Evolutionary conservation across 2,797 vertebrate genomes (phyloP).

Genomic region (Podargus strigoides): DNA sequence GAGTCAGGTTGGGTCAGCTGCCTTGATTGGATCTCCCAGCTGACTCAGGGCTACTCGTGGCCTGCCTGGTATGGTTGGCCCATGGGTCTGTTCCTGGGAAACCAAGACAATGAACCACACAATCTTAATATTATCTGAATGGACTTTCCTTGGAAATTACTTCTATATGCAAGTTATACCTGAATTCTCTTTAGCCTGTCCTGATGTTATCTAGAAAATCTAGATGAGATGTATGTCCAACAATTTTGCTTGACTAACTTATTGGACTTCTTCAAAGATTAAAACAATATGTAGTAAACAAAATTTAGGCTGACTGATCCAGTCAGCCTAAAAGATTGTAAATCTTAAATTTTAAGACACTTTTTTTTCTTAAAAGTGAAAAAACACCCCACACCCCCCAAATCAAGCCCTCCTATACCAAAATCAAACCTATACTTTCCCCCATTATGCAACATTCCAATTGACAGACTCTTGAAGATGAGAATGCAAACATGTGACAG

Average conservation of each 20-base stretch:
- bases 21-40: too few species aligned
- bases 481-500: neutral
- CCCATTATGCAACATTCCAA: neutral
- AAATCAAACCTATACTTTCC: neutral
- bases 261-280: neutral
- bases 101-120: too few species aligned
- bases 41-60: too few species aligned
- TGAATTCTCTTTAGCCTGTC: neutral
- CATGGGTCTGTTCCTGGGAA: too few species aligned
- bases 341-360: neutral
- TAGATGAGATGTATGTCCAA: neutral
- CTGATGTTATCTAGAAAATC: neutral
- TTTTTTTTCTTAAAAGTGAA: neutral
- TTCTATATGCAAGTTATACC: neutral
- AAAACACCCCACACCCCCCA: neutral
- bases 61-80: too few species aligned
- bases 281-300: neutral
- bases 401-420: neutral
- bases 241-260: neutral
- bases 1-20: too few species aligned
- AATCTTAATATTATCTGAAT: neutral
- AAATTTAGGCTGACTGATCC: neutral
- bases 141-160: neutral
- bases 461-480: neutral
- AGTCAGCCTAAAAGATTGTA: neutral